phyloP scores from a whole-genome alignment of 2,113 vertebrate species.

The Cacatua alba region DNA sequence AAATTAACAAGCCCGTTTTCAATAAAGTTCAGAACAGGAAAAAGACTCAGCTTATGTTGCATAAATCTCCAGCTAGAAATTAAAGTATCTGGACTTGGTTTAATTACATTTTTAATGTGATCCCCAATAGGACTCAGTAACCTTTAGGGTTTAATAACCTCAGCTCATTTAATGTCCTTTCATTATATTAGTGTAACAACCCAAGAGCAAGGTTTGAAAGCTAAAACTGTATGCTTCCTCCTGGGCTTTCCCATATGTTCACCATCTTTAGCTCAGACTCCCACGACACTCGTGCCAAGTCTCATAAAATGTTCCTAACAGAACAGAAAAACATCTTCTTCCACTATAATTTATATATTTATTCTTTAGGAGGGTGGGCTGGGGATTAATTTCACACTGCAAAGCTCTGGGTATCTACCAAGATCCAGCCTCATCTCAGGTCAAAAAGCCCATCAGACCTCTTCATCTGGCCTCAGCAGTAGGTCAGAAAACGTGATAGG shows the following conservation, averaged over 20 bases:
- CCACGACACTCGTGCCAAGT: constrained; percentile 19
- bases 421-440: neutral
- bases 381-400: neutral
- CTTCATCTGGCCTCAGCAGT: neutral
- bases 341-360: neutral
- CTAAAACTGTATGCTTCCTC: constrained; percentile 13
- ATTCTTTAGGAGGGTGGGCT: neutral
- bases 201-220: neutral
- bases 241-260: constrained; percentile 25
- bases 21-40: constrained; percentile 11
- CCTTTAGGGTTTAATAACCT: constrained; percentile 53
- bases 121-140: neutral
- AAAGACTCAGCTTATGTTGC: neutral
- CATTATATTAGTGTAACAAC: neutral
- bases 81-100: constrained; percentile 21
- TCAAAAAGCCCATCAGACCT: neutral
- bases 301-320: neutral
- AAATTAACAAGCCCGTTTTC: constrained; percentile 35
- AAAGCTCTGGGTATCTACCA: neutral
- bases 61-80: constrained; percentile 29
- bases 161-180: constrained; percentile 39
- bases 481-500: rapidly evolving
- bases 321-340: neutral
- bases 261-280: constrained; percentile 24
- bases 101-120: constrained; percentile 55